Evolutionary conservation across 2,113 vertebrate species (phyloP).

Genomic region (Ptilonorhynchus violaceus): DNA sequence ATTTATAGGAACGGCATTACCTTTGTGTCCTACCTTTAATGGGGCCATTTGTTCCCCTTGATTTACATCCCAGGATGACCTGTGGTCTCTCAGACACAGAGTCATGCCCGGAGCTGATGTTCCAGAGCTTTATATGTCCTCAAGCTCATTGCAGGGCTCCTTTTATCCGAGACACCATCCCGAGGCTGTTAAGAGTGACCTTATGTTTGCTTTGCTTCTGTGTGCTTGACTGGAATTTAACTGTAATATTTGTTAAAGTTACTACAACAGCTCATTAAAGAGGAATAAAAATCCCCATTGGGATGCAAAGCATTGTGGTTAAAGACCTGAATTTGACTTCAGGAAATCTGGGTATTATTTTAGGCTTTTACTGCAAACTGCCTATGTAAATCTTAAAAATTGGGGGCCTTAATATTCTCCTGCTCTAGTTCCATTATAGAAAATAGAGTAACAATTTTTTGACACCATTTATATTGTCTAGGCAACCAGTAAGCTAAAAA

Average conservation of each 20-base stretch:
- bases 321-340: not conserved
- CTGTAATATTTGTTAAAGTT: not conserved
- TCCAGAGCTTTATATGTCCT: not conserved
- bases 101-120: rapidly evolving
- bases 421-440: not conserved
- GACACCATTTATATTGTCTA: not conserved
- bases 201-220: not conserved
- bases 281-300: not conserved
- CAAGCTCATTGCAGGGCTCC: not conserved
- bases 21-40: not conserved
- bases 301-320: not conserved
- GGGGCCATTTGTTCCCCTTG: not conserved
- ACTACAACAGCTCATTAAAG: slow-evolving; percentile 4
- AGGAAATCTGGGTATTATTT: not conserved
- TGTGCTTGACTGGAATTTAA: not conserved
- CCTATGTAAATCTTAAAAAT: not conserved
- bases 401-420: not conserved
- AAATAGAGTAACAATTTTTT: not conserved
- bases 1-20: not conserved
- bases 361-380: not conserved
- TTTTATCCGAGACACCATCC: not conserved
- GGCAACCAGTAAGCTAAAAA: not conserved
- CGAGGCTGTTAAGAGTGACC: not conserved
- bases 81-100: not conserved
- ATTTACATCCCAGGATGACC: not conserved